Evolutionary conservation across 2,797 vertebrate genomes (phyloP).

Genomic region (Tangara arthus): DNA sequence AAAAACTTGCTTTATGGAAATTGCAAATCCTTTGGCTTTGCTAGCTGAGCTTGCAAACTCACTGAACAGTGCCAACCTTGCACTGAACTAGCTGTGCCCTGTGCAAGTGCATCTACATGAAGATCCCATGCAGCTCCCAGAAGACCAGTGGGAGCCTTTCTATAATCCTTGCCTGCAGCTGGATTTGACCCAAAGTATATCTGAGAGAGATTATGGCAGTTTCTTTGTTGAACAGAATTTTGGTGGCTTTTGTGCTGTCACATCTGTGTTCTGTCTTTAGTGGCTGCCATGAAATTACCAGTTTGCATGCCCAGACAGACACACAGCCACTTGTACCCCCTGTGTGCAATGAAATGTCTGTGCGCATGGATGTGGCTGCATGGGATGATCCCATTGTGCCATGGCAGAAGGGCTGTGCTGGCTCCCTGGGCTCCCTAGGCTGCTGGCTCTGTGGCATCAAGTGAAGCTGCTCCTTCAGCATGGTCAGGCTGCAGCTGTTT

Average conservation of each 20-base stretch:
- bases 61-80: neutral
- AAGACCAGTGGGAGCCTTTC: neutral
- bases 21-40: neutral
- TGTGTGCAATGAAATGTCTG: neutral
- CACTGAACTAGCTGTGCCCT: neutral
- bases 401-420: neutral
- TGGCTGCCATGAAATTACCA: neutral
- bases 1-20: neutral
- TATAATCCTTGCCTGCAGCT: neutral
- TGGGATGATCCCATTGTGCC: neutral
- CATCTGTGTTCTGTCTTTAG: neutral
- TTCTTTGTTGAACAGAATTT: neutral
- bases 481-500: neutral
- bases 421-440: too few relatives aligned
- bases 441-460: neutral
- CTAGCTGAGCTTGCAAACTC: neutral
- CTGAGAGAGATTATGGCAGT: neutral
- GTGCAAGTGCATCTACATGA: neutral
- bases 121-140: neutral
- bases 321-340: neutral
- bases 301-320: neutral
- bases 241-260: neutral
- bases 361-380: neutral
- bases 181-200: neutral
- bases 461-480: accelerated